A percentile compares a stretch with the other conserved stretches of the same genome.
Conservation (phyloP, 2,797 vertebrate species). For the Sphaeramia orbicularis region DNA sequence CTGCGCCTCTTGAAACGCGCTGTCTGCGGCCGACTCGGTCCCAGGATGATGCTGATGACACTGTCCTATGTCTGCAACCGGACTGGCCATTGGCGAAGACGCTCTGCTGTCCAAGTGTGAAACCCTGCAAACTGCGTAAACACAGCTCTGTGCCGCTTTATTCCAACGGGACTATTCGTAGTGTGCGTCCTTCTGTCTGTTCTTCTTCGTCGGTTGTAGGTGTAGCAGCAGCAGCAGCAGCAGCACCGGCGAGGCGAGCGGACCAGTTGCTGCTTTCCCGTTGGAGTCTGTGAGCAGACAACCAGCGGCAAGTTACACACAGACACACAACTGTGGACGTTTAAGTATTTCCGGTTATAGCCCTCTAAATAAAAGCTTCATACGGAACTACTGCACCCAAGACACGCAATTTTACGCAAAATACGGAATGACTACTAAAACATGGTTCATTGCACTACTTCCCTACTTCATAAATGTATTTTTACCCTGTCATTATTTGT, state of each 20-base stretch:
- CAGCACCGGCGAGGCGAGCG: slow-evolving; percentile 47
- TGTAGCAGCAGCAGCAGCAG: slow-evolving; percentile 51
- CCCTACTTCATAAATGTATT: too few relatives aligned
- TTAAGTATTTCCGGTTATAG: slow-evolving; percentile 16
- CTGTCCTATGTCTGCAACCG: slow-evolving; percentile 84
- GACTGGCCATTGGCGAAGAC: slow-evolving; percentile 90
- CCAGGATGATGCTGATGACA: slow-evolving; percentile 83
- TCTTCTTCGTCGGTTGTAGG: slow-evolving; percentile 20
- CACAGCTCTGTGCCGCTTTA: slow-evolving; percentile 34
- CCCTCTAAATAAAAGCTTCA: slow-evolving; percentile 38
- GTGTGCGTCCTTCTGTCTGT: slow-evolving; percentile 3
- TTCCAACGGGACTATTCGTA: slow-evolving; percentile 25
- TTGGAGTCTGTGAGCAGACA: slow-evolving; percentile 37
- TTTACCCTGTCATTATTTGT: too few relatives aligned
- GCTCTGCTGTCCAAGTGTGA: slow-evolving; percentile 38
- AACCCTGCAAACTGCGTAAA: slow-evolving; percentile 2
- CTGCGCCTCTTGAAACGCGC: slow-evolving; percentile 91
- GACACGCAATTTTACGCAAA: too few relatives aligned
- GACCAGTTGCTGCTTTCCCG: slow-evolving; percentile 63
- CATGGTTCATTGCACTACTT: too few relatives aligned
- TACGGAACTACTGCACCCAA: not conserved
- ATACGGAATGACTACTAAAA: too few relatives aligned
- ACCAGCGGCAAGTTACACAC: slow-evolving; percentile 1
- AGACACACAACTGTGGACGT: not conserved
- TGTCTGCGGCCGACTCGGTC: slow-evolving; percentile 81